These are phyloP conservation scores for Diphyllodes magnificus DNA, from an alignment of 2,113 vertebrate species.

Conservation along the genomic window DNA sequence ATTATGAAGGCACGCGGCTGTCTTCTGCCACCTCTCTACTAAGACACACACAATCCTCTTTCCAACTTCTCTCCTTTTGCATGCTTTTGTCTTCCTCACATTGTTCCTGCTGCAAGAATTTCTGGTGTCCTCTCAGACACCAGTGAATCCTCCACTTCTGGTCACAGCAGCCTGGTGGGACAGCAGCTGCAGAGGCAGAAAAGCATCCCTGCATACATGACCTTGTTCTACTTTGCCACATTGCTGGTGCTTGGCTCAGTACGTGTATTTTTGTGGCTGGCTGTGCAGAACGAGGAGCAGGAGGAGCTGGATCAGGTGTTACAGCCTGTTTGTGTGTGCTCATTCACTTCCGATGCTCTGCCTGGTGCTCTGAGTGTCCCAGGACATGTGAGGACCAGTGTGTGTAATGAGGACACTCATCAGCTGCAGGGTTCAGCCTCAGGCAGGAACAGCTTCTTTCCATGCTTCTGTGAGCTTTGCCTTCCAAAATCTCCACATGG, in stretches of 20 bases:
- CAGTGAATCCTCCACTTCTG: not conserved
- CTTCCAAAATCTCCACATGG: not conserved
- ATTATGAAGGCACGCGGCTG: fast-evolving
- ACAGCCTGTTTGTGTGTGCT: not conserved
- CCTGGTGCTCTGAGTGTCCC: not conserved
- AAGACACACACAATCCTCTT: fast-evolving
- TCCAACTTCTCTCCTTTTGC: not conserved
- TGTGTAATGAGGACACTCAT: not conserved
- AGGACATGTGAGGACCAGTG: not conserved
- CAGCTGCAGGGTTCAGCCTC: not conserved
- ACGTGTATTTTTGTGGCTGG: not conserved
- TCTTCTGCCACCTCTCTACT: not conserved
- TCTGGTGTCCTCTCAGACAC: not conserved
- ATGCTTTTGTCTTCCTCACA: not conserved
- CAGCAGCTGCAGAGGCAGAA: not conserved
- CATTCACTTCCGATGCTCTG: not conserved
- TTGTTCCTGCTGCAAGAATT: not conserved
- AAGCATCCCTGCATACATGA: not conserved
- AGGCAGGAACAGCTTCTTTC: not conserved
- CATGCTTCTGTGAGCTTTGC: not conserved
- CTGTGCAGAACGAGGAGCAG: not conserved
- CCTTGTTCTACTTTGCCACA: not conserved
- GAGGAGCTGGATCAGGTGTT: not conserved
- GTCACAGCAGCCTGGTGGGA: not conserved
- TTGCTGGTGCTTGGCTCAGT: not conserved